Base-by-base conservation (phyloP, 2,113 vertebrate species). In the Catharus fuscescens region DNA sequence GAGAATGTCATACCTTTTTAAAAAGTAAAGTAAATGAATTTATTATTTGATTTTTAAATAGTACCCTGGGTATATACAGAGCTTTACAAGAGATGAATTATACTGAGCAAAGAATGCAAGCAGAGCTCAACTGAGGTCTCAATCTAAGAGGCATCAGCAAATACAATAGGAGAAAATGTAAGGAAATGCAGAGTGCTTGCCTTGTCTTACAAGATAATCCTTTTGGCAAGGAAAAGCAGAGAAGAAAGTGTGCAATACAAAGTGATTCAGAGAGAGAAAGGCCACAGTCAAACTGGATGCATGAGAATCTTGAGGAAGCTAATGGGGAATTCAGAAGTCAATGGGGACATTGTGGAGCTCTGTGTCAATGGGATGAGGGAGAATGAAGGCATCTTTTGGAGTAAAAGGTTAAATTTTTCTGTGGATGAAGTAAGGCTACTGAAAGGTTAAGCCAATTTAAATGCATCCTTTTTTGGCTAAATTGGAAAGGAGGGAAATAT, bases 321-420 rank as follows among this genome's bases (percentile, higher is more conserved):
- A 67, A 86, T n/a, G 20, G 23, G 57, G 76, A 93, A 92, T 96
- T 93, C 60, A 48, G 21, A 92, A 93, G 67, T 94, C 93, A 97
- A 61, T 91, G 40, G 47, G 52, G 56, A 91, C 80, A 92, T 90
- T 95, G 88, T 95, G 40, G 69, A 47, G 18, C 24, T 94, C 64
- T 74, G 38, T 80, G 61, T 95, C 61, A 80, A 74, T 2, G 24
- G 19, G 69, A 80, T 56, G 60, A 81, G 47, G 38, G 56, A 86
- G 67, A 88, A 84, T 57, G 69, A 90, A 80, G 52, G 80, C 83
- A 80, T 61, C 60, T 60, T 80, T 88, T 74, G 53, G 86, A 92
- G n/a, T 60, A 84, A 96, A 96, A 96, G 64, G 82, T 96, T 88
- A 88, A 47, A 36, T 92, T 90, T 92, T 94, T 96, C 72, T 81